Percentiles rank a stretch among this genome's conserved stretches.
Evolutionary conservation across 2,797 vertebrate species (phyloP).

Genomic region (Spizella passerina): DNA sequence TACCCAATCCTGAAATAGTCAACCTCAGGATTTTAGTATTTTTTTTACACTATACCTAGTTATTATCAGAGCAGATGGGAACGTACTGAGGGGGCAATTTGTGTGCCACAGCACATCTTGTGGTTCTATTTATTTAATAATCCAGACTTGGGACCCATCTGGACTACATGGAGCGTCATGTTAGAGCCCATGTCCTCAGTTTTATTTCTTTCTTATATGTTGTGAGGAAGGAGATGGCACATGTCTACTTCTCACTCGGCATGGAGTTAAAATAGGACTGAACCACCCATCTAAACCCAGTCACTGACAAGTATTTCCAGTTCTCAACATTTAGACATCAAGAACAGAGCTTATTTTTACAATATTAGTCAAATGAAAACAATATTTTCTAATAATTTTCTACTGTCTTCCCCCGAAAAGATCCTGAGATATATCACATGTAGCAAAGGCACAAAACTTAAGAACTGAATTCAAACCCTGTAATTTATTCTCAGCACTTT

Average conservation of each 20-base stretch:
- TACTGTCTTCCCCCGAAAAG: fast-evolving
- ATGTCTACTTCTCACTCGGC: background rate
- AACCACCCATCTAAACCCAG: background rate
- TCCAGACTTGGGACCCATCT: background rate
- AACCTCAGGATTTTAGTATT: background rate
- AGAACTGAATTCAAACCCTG: background rate
- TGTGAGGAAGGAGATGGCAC: background rate
- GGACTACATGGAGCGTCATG: background rate
- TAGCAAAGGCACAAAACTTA: background rate
- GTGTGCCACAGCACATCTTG: background rate
- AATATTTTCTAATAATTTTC: background rate
- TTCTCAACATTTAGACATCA: background rate
- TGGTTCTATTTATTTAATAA: background rate
- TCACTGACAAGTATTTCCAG: background rate
- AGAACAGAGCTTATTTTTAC: background rate
- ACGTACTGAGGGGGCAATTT: background rate
- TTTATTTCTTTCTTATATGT: background rate
- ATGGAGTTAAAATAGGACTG: background rate
- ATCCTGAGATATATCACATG: background rate
- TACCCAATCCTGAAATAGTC: background rate
- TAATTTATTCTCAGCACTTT: conserved; percentile 47
- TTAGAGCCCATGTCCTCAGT: background rate
- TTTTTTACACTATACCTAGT: background rate
- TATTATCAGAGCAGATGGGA: background rate
- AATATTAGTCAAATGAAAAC: background rate